phyloP scores from a whole-genome alignment of 2,888 invertebrate genomes.

The Mechanitis messenoides region DNA sequence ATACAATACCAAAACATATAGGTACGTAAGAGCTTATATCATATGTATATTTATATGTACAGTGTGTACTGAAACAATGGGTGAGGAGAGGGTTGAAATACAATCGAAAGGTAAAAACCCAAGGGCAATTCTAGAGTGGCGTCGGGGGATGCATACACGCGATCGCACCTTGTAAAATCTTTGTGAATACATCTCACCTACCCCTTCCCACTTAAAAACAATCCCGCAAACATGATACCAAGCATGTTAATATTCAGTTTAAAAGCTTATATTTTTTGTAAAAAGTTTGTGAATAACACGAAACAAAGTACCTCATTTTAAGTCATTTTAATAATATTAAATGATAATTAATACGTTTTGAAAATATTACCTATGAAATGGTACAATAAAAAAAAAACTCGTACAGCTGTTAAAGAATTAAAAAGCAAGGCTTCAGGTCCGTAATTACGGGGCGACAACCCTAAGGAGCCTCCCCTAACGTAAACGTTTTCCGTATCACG shows the following conservation, averaged over 20 bases:
- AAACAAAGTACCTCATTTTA: no score
- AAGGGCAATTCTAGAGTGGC: conserved; percentile 27
- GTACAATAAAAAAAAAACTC: neutral
- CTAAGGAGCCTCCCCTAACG: conserved; percentile 1
- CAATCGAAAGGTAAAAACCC: conserved; percentile 25
- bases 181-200: conserved; percentile 20
- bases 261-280: neutral
- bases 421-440: neutral
- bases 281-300: no score
- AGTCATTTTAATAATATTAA: no score
- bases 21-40: conserved; percentile 5
- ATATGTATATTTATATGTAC: neutral
- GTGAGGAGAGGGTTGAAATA: conserved; percentile 23
- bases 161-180: conserved; percentile 26
- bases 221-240: conserved; percentile 15
- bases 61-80: conserved; percentile 23
- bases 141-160: conserved; percentile 21
- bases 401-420: no score
- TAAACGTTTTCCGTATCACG: neutral
- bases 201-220: conserved; percentile 24
- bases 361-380: no score
- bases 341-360: no score
- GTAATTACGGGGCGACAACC: conserved; percentile 3
- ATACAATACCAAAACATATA: neutral
- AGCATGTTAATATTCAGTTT: neutral